Evolutionary conservation across 2,888 invertebrate genomes (phyloP), one percentile per base, ranked within the genome.

Genomic region (Caenorhabditis sp.): DNA sequence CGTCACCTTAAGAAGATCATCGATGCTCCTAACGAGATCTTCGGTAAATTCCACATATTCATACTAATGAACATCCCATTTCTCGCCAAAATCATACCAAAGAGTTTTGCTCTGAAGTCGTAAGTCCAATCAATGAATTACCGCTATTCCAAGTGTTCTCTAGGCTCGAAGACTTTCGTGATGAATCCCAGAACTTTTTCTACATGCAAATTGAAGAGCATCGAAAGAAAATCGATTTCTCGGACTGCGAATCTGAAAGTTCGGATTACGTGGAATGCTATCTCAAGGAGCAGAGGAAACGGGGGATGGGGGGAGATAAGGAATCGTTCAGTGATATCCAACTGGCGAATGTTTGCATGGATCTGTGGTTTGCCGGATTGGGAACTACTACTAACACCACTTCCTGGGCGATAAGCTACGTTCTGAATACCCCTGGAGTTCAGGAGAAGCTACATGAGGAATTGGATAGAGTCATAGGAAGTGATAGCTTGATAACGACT

Each of bases 371-470:
- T 9, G 79, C 79, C 8, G 79, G 79, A 1, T 13, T 74, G 20
- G 47, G 35, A 32, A 32, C 32, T 9, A 32, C 32, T 9, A 32
- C 32, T 6, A 32, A 32, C 32, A 32, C 32, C 4, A 32, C 32
- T 32, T 32, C 51, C 26, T 80, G 80, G 80, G 50, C 50, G 1
- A 56, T 80, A 9, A 53, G 32, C 20, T 80, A 74, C 32, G 37
- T 68, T 15, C 26, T 80, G 55, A 74, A 80, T 26, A 32, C 70
- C 26, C 80, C 74, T 2, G 61, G 55, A 15, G 76, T 81, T 4
- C 85, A 82, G 51, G 72, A 80, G 28, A 84, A 72, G 24, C 50
- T 85, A 18, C 83, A 84, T 47, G 82, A 81, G 22, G 86, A 86
- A 61, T 9, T 86, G 62, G 76, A 81, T 28, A 37, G 68, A 18